Conservation (phyloP, 2,113 vertebrate species). For the Montifringilla adamsi region DNA sequence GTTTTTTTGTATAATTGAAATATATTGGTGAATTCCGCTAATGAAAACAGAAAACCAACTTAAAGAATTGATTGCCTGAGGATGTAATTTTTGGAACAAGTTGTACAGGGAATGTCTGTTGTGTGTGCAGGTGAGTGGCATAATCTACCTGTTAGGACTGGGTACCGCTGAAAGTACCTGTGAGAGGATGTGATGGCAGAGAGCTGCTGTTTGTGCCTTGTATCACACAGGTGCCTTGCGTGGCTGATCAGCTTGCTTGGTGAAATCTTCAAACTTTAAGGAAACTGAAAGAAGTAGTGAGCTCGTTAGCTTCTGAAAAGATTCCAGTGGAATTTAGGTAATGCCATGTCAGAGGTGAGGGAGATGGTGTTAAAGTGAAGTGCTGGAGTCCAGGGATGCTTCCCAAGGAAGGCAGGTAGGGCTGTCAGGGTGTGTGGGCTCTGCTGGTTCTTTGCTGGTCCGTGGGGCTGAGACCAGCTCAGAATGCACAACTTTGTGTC, state of each 20-base stretch:
- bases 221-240: background rate
- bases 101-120: background rate
- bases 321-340: background rate
- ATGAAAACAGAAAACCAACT: background rate
- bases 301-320: background rate
- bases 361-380: accelerated
- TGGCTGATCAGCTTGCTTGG: background rate
- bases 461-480: background rate
- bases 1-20: background rate
- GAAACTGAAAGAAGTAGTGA: background rate
- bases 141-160: background rate
- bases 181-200: background rate
- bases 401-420: accelerated
- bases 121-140: accelerated
- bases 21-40: background rate
- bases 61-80: background rate
- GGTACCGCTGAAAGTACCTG: background rate
- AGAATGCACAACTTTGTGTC: accelerated
- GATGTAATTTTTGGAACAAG: background rate
- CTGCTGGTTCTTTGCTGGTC: background rate
- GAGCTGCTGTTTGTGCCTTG: background rate
- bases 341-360: background rate
- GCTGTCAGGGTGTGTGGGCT: background rate
- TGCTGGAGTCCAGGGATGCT: background rate
- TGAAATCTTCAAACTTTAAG: slow-evolving; percentile 17